Evolutionary conservation across 2,888 invertebrate genomes (phyloP).

Genomic region (Eubasilissa splendida): DNA sequence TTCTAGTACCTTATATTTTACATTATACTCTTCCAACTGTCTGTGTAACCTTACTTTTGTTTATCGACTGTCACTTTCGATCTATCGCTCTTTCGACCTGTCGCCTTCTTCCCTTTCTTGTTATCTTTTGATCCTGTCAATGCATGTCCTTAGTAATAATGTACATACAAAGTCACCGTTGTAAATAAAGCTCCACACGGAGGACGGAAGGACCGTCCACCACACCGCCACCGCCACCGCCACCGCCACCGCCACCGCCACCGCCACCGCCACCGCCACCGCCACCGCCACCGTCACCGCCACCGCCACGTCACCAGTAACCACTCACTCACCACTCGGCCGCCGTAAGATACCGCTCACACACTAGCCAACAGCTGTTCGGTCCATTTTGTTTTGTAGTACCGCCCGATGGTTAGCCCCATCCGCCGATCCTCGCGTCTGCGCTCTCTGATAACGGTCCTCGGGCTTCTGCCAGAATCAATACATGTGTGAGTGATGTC

Average conservation of each 20-base stretch:
- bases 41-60: conserved; percentile 68
- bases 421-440: conserved; percentile 59
- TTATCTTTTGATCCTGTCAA: conserved; percentile 54
- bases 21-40: conserved; percentile 58
- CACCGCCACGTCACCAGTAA: conserved; percentile 26
- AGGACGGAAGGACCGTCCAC: conserved; percentile 59
- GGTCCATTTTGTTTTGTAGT: conserved; percentile 47
- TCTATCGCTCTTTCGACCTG: conserved; percentile 58
- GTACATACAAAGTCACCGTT: conserved; percentile 50
- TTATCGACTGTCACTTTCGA: conserved; percentile 50
- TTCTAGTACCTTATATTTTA: conserved; percentile 54
- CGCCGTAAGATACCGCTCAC: conserved; percentile 55
- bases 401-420: conserved; percentile 57
- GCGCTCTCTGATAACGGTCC: conserved; percentile 58
- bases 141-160: conserved; percentile 56
- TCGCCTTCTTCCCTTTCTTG: conserved; percentile 58
- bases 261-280: neutral
- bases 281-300: conserved; percentile 62
- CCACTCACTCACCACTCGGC: conserved; percentile 53
- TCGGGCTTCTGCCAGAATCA: conserved; percentile 71
- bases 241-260: conserved; percentile 61
- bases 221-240: conserved; percentile 63
- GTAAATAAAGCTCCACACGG: conserved; percentile 46
- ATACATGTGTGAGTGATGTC: conserved; percentile 79
- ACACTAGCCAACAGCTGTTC: conserved; percentile 45